Conservation (phyloP, 2,797 vertebrate genomes). For the Eospalax fontanierii region DNA sequence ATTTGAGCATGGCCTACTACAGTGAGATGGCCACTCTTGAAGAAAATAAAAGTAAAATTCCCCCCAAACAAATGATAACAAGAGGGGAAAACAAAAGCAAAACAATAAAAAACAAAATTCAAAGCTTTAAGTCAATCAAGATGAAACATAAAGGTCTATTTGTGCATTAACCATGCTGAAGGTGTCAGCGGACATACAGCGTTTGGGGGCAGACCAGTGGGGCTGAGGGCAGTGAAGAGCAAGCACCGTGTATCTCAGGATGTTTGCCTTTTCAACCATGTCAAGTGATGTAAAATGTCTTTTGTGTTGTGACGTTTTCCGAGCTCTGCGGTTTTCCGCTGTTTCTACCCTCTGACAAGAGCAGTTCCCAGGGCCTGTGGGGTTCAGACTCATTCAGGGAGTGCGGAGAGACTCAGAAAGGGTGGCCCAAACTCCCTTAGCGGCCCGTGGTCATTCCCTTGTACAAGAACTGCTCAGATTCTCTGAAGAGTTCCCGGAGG, state of each 20-base stretch:
- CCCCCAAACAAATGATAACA: not conserved
- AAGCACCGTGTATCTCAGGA: no score
- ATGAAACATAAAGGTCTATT: no score
- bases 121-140: not conserved
- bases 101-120: rapidly evolving
- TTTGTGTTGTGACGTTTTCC: not conserved
- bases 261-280: not conserved
- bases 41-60: not conserved
- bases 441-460: not conserved
- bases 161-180: not conserved
- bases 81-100: no score
- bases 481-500: no score
- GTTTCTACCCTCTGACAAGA: not conserved
- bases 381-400: no score
- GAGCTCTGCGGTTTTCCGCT: no score
- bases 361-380: rapidly evolving
- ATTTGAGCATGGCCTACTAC: no score
- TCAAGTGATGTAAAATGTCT: no score
- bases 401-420: not conserved
- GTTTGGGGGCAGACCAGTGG: not conserved
- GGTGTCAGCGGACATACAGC: not conserved
- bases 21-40: no score
- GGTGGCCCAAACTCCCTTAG: not conserved
- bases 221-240: rapidly evolving
- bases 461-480: no score